Base-by-base conservation (phyloP, 2,113 vertebrate genomes). In the Odocoileus hemionus region DNA sequence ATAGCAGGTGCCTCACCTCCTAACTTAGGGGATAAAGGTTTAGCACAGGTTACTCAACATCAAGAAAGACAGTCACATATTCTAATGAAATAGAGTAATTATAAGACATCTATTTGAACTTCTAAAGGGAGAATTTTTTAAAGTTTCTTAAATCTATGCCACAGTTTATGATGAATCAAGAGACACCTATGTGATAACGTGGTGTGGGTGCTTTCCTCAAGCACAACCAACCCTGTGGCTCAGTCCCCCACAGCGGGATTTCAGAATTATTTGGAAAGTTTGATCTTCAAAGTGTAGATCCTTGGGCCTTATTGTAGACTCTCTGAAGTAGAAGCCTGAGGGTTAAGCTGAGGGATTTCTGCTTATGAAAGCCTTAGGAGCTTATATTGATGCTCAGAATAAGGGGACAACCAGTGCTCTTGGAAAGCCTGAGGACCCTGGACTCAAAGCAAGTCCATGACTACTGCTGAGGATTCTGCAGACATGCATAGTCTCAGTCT, bases 211-310 rank as follows among this genome's bases (percentile, higher is more conserved):
- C 2, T 47, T 54, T n/a, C 39, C 21, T 58, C 10, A 7, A 16
- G 55, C 8, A 1, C 28, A 33, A 0, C 4, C 3, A 30, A 47
- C 21, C 8, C 19, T 12, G 7, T 15, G 33, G 26, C 43, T 19
- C 23, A 12, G 10, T 7, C 1, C 28, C 30, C 21, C 0, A 1
- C 1, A 2, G 50, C 8, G 13, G 39, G 7, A 11, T 43, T 88
- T 33, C 47, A 54, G 30, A 67, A 58, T 60, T n/a, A 6, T 8
- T 79, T 12, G 25, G 6, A 61, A 50, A 60, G 26, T 57, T n/a
- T 80, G 28, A 54, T 4, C 14, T 67, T 95, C 19, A 26, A 15
- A 50, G 6, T 70, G 16, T 7, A 86, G 9, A 25, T 33, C 15
- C 16, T 50, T 23, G 26, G 17, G 52, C 43, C 14, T 19, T 16